Percentiles rank a stretch among this genome's conserved stretches.
phyloP scores from a whole-genome alignment of 2,797 vertebrate genomes.

The Scarus forsteni region DNA sequence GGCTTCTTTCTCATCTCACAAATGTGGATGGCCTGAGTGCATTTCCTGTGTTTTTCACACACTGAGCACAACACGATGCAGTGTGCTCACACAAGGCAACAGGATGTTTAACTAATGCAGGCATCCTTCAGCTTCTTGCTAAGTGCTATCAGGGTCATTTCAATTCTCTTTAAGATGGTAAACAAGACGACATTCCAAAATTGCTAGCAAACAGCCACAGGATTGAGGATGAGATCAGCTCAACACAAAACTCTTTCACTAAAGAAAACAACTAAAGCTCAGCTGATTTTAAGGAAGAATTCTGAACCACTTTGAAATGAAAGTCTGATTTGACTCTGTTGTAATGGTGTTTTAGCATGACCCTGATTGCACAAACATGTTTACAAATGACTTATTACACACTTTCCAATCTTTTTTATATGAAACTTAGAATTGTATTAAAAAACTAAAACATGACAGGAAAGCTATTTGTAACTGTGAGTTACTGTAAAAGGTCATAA shows the following conservation, averaged over 20 bases:
- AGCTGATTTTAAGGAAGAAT: conserved; percentile 3
- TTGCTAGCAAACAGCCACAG: conserved; percentile 37
- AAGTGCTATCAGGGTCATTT: conserved; percentile 67
- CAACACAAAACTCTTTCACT: conserved; percentile 54
- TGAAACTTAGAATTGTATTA: no score
- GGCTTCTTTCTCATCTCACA: conserved; percentile 81
- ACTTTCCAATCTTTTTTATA: no score
- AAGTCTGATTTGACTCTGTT: no score
- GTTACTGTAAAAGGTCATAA: no score
- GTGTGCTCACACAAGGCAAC: conserved; percentile 70
- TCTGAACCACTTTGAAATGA: no score
- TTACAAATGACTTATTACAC: no score
- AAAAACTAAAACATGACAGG: no score
- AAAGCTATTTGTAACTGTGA: no score
- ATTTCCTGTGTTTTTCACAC: conserved; percentile 85
- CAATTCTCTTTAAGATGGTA: conserved; percentile 63
- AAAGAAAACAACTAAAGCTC: conserved; percentile 17
- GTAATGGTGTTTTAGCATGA: no score
- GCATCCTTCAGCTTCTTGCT: conserved; percentile 66
- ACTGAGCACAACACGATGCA: conserved; percentile 54
- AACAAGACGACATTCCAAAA: conserved; percentile 67
- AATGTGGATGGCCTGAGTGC: conserved; percentile 74
- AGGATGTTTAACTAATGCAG: conserved; percentile 79
- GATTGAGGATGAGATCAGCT: conserved; percentile 52
- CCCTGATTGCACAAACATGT: no score